Percentiles rank a stretch among this genome's conserved stretches.
phyloP scores from a whole-genome alignment of 2,113 vertebrate species.

The Gracilinanus agilis region DNA sequence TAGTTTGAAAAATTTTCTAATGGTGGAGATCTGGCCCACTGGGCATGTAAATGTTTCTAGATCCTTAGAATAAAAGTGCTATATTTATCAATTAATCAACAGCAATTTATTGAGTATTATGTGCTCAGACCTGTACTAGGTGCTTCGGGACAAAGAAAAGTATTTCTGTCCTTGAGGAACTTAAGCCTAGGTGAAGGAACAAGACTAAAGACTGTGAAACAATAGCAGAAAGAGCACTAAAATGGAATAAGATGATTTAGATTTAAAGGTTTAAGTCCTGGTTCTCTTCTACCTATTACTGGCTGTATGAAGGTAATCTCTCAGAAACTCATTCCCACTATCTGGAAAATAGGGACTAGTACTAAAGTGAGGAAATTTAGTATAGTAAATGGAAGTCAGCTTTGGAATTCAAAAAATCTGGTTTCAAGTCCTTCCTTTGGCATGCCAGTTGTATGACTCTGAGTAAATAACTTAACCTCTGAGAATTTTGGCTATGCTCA shows the following conservation, averaged over 20 bases:
- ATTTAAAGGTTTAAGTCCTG: not conserved
- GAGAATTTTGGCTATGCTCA: not conserved
- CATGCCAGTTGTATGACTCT: not conserved
- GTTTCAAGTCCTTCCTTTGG: not conserved
- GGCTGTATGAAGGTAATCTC: not conserved
- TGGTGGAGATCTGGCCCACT: not conserved
- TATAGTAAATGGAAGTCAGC: not conserved
- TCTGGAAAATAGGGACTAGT: not conserved
- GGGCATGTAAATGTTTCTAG: not conserved
- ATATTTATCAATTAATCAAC: not conserved
- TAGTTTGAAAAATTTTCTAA: not conserved
- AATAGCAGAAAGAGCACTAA: not conserved
- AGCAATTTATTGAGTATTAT: not conserved
- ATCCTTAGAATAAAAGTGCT: not conserved
- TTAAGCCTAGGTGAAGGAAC: not conserved
- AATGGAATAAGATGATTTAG: not conserved
- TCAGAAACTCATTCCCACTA: not conserved
- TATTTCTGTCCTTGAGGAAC: not conserved
- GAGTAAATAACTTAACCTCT: not conserved
- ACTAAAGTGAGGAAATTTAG: not conserved
- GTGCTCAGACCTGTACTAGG: not conserved
- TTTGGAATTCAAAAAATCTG: not conserved
- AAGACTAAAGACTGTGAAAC: constrained; percentile 17
- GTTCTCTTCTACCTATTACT: not conserved
- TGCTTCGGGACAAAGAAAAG: not conserved